These are phyloP conservation scores for Apomyelois bistriatella DNA, from an alignment of 2,888 invertebrate species.

Conservation along the genomic window DNA sequence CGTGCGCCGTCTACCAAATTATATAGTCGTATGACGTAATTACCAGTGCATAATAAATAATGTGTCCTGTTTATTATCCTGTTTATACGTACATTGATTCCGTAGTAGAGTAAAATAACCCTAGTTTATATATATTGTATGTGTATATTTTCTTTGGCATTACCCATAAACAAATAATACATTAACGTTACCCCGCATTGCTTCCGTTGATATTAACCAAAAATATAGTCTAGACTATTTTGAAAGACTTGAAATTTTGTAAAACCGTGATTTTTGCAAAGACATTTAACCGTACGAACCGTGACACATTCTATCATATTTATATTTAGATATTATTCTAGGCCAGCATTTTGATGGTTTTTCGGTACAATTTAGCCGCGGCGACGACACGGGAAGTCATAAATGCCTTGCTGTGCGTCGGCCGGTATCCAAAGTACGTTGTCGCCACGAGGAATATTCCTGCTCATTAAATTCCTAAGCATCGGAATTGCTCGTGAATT, in stretches of 20 bases:
- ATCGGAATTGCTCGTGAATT: conserved; percentile 26
- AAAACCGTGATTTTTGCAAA: neutral
- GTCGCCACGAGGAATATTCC: conserved; percentile 33
- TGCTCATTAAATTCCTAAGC: conserved; percentile 34
- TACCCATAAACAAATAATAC: too few relatives aligned
- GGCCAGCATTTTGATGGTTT: conserved; percentile 57
- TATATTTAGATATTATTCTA: conserved; percentile 57
- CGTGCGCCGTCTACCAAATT: conserved; percentile 31
- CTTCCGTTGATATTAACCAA: too few relatives aligned
- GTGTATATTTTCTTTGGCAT: too few relatives aligned
- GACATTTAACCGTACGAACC: conserved; percentile 1
- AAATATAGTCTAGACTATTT: too few relatives aligned
- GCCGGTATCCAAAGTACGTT: conserved; percentile 36
- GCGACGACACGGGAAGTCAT: conserved; percentile 66
- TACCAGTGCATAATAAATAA: conserved; percentile 6
- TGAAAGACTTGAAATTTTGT: neutral
- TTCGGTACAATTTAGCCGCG: conserved; percentile 49
- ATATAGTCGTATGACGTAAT: conserved; percentile 12
- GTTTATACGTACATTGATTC: neutral
- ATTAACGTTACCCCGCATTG: too few relatives aligned
- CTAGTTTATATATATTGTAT: too few relatives aligned
- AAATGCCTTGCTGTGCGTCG: conserved; percentile 47
- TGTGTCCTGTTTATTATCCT: neutral
- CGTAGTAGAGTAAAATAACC: neutral
- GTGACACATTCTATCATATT: conserved; percentile 16